Evolutionary conservation across 1,140 invertebrate species (phyloP).

Genomic region (Plodia interpunctella): DNA sequence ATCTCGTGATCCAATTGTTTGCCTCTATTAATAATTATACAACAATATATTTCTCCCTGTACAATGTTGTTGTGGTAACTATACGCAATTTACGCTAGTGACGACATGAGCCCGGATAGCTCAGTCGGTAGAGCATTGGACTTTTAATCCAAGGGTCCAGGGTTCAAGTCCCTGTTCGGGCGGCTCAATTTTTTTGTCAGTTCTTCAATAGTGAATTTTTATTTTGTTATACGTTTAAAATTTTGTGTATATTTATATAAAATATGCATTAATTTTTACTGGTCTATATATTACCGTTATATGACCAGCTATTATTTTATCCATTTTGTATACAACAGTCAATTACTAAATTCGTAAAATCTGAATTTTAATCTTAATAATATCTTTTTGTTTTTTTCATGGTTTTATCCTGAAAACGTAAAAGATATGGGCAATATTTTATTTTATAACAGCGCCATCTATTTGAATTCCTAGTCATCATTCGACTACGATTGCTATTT

Average conservation of each 20-base stretch:
- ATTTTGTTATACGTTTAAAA: background rate
- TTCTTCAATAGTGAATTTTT: constrained; percentile 22
- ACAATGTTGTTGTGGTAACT: background rate
- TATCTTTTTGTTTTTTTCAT: too few relatives aligned
- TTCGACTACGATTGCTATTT: background rate
- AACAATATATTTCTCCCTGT: background rate
- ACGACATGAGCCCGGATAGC: constrained; percentile 81
- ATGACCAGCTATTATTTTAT: too few relatives aligned
- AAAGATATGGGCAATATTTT: too few relatives aligned
- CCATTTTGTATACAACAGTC: too few relatives aligned
- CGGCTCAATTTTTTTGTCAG: constrained; percentile 50
- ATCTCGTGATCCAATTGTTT: too few relatives aligned
- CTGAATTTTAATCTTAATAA: too few relatives aligned
- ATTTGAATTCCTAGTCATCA: background rate
- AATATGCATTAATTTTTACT: too few relatives aligned
- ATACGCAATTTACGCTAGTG: constrained; percentile 18
- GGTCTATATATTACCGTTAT: too few relatives aligned
- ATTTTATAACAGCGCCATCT: background rate
- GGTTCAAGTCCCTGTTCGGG: constrained; percentile 89
- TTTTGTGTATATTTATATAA: too few relatives aligned
- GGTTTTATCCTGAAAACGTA: too few relatives aligned
- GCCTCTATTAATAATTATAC: too few relatives aligned
- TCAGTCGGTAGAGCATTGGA: constrained; percentile 89
- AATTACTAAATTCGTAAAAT: too few relatives aligned
- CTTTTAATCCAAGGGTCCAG: constrained; percentile 88